phyloP scores from a whole-genome alignment of 2,113 vertebrate species.

The Emydocephalus ijimae region DNA sequence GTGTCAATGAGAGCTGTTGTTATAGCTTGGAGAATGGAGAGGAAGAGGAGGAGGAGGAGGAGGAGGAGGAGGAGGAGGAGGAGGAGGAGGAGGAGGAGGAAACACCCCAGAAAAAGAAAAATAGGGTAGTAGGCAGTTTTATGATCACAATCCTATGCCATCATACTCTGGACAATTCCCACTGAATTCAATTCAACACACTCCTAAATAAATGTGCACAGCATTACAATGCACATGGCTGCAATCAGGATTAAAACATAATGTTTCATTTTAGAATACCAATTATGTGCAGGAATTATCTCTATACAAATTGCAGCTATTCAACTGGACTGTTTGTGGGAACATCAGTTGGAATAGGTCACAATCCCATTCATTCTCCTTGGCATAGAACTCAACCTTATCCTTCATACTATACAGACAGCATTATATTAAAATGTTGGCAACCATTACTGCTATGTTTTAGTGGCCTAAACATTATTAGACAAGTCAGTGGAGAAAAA shows the following conservation, averaged over 20 bases:
- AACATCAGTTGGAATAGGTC: background rate
- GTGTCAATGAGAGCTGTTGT: background rate
- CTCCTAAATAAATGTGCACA: background rate
- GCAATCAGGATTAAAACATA: background rate
- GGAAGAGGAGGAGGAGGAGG: background rate
- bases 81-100: background rate
- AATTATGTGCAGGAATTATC: background rate
- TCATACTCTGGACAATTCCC: background rate
- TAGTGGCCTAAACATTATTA: background rate
- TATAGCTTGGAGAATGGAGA: background rate
- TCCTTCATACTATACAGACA: background rate
- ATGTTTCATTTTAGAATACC: background rate
- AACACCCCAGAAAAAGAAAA: background rate
- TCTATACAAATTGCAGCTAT: background rate
- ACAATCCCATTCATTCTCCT: background rate
- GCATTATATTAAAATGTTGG: background rate
- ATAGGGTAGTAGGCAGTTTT: background rate
- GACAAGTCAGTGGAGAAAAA: background rate
- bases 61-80: background rate
- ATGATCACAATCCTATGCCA: background rate
- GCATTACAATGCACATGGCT: background rate
- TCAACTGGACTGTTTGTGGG: background rate
- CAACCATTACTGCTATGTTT: background rate
- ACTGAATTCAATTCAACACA: background rate
- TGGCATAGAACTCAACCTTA: background rate